Base-by-base conservation (phyloP, 2,113 vertebrate genomes). In the Pontoporia blainvillei region DNA sequence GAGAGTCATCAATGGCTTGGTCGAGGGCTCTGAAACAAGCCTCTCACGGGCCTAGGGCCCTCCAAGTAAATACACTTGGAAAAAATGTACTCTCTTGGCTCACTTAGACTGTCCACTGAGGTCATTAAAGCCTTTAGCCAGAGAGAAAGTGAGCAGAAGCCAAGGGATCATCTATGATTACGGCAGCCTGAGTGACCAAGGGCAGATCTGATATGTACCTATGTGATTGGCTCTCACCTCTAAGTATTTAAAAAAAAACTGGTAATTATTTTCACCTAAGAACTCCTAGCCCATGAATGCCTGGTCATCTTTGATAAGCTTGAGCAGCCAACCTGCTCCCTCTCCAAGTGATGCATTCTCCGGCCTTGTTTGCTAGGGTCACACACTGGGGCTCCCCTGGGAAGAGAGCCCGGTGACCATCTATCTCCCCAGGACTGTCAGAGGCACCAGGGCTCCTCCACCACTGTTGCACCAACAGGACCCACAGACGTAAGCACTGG, bases 401-500 rank as follows among this genome's bases (percentile, higher is more conserved):
- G 62, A 81, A 90, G 59, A 57, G 2, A 62, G 46, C 20, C 64
- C 13, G 18, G 52, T 29, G 29, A 54, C 34, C n/a, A 21, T 59
- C 64, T 59, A 13, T 54, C 31, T 67, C 54, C 64, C 36, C 41
- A 44, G 59, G 82, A 41, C 6, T 62, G 36, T 2, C 25, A 46
- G 36, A 78, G 66, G 14, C n/a, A n/a, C 14, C 59, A 41, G 21
- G 13, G 36, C 21, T 31, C 54, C 18, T 44, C 61, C 61, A 66
- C 9, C 62, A 20, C 3, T 0, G 13, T 6, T 10, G 6, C 20
- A 52, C 41, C 5, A 1, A 1, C 1, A 20, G 69, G 11, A 67
- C 39, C 39, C 20, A 69, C 31, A 73, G 73, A 27, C 0, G 0
- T 39, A 75, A 17, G 31, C 23, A 61, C 23, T 54, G n/a, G 27